Evolutionary conservation across 2,797 vertebrate species (phyloP), one percentile per base, ranked within the genome.

Genomic region (Acanthis flammea): DNA sequence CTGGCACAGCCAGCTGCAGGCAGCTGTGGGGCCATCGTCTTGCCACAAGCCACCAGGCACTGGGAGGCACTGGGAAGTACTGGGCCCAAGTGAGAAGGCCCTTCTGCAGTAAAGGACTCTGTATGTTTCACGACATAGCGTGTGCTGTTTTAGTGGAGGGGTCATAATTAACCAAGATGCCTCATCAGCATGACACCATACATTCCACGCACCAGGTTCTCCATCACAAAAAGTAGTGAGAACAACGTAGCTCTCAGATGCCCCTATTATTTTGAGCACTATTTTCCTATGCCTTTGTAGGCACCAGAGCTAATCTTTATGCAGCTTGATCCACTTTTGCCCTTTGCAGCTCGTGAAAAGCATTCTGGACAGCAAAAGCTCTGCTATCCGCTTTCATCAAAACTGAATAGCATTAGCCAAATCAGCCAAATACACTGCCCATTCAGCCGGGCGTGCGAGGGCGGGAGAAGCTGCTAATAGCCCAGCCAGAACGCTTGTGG

Each of bases 401-500:
- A 89, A 90, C 50, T 78, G 94, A 90, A 92, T 53, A 88, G 90
- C 44, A 37, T 77, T 74, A 84, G 92, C 82, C 94, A 77, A 86
- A 91, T 73, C 11, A 85, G 77, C 71, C 95, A 93, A 65, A 86
- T 21, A 60, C 81, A 42, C 81, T 78, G 96, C 55, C 86, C 74
- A 57, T 71, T 83, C 73, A 83, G 76, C 39, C 4, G 2, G 51
- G 60, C 2, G 3, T 8, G 77, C 21, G 80, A 42, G 86, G 94
- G 92, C 1, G 24, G 30, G 47, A 86, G 77, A 73, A 91, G 90
- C 89, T 74, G 92, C 90, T 94, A 83, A 95, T 3, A 93, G 83
- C 70, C 66, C 82, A 53, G 95, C 91, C 96, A 96, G 95, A 95
- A 91, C 63, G 15, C 53, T 58, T 80, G 95, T 7, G 95, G 95